Conservation (phyloP, 1,140 invertebrate genomes). For the Drosophila nikananu region DNA sequence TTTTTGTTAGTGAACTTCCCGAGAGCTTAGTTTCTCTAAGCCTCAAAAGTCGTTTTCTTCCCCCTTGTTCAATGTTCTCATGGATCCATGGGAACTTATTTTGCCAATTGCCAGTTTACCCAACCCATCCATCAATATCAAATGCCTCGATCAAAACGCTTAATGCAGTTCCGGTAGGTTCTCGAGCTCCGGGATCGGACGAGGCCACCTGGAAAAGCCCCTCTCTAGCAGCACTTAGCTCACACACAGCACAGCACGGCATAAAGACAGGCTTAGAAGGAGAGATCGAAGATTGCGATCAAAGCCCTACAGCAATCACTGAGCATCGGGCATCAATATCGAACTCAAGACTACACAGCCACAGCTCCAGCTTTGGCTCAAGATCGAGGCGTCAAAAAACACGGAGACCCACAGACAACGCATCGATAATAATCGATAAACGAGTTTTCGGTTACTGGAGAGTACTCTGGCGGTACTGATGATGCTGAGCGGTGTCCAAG, state of each 20-base stretch:
- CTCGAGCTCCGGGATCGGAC: conserved; percentile 23
- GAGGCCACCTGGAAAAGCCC: conserved; percentile 63
- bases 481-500: conserved; percentile 15
- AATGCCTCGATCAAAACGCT: conserved; percentile 51
- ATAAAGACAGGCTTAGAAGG: conserved; percentile 33
- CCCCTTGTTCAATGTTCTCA: conserved; percentile 4
- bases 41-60: not conserved
- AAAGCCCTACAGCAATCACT: conserved; percentile 45
- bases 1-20: conserved; percentile 3
- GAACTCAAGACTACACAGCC: conserved; percentile 6
- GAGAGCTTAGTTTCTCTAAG: not conserved
- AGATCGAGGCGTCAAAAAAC: conserved; percentile 41
- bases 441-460: conserved; percentile 60
- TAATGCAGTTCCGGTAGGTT: conserved; percentile 56
- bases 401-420: conserved; percentile 50
- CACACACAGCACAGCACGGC: conserved; percentile 20
- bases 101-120: conserved; percentile 40
- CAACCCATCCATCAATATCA: conserved; percentile 49
- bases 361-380: not conserved
- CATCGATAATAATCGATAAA: conserved; percentile 75
- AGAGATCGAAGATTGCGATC: conserved; percentile 44
- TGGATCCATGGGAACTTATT: conserved; percentile 37
- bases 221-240: conserved; percentile 39
- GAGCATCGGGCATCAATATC: conserved; percentile 39
- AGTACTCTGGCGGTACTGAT: conserved; percentile 1